Base-by-base conservation (phyloP, 2,888 invertebrate genomes). In the Therioaphis trifolii region DNA sequence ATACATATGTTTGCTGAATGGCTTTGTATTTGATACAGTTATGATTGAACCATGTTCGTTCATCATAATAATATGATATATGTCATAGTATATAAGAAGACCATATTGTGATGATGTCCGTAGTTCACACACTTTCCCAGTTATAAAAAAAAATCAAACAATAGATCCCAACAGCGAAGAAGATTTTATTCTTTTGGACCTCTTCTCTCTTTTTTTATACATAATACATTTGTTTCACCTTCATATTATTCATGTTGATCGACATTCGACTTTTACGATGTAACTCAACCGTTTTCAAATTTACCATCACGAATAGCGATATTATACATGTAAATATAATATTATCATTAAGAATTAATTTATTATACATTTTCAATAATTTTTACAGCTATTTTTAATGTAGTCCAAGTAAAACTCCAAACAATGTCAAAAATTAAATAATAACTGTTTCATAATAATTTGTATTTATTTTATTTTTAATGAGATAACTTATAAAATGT, bases 11-110 rank as follows among this genome's bases (percentile, higher is more conserved):
- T 75, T 43, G 40, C 75, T 43, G 75, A 61, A 61, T 40, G 43
- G 79, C 69, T 79, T 79, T 79, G 68, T 69, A 52, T 78, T 78
- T 52, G 78, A 78, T 52, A 52, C 78, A 78, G 78, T 78, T 78
- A 68, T 52, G 49, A 66, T 52, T 35, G 46, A n/a, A 46, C 29
- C 14, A 35, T 55, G 43, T 69, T 35, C 7, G 7, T n/a, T 58
- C 69, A 58, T 40, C 52, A 68, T 66, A 66, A 79, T 69, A 79
- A 79, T 78, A 78, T 76, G 24, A 68, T 43, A 21, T 40, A 43
- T 40, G 68, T 40, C 68, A 12, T 2, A 40, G n/a, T n/a, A 12
- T 46, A 58, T 18, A 55, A n/a, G 68, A 79, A 79, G 9, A 79
- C 68, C 68, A 69, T 79, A 69, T 79, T 79, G 78, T 78, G 52